Evolutionary conservation across 2,797 vertebrate genomes (phyloP).

Genomic region (Phaenicophaeus curvirostris): DNA sequence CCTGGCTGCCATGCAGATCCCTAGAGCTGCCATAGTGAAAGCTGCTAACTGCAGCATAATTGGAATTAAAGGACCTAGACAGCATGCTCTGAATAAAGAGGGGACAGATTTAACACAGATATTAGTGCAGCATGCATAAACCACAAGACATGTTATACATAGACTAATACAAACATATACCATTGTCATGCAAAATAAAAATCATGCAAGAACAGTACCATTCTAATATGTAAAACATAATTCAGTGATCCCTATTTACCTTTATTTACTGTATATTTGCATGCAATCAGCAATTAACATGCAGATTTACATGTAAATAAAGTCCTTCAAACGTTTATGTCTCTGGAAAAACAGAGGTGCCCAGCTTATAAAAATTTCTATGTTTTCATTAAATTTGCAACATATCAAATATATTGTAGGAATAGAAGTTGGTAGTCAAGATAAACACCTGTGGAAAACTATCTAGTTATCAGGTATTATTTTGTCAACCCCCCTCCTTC

Average conservation of each 20-base stretch:
- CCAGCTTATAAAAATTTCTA: not conserved
- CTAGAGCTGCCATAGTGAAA: conserved; percentile 94
- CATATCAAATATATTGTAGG: not conserved
- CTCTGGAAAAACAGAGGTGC: conserved; percentile 21
- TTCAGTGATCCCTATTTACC: conserved; percentile 30
- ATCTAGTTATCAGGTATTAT: not conserved
- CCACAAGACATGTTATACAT: conserved; percentile 76
- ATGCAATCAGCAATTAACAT: conserved; percentile 38
- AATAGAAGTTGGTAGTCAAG: not conserved
- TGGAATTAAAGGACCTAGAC: conserved; percentile 97
- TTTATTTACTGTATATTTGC: conserved; percentile 62
- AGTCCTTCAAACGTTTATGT: conserved; percentile 32
- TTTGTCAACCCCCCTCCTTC: not conserved
- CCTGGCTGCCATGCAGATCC: conserved; percentile 95
- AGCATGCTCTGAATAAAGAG: conserved; percentile 92
- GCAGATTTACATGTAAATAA: conserved; percentile 68
- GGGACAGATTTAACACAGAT: conserved; percentile 85
- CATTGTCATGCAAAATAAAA: conserved; percentile 67
- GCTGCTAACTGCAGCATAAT: conserved; percentile 89
- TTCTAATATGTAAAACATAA: conserved; percentile 25
- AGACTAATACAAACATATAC: conserved; percentile 69
- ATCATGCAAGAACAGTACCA: conserved; percentile 72
- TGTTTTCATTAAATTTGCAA: conserved; percentile 26
- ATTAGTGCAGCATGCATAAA: conserved; percentile 87
- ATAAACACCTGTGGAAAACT: not conserved